A percentile compares a stretch with the other conserved stretches of the same genome.
These are phyloP conservation scores for Apomyelois bistriatella DNA, from an alignment of 2,888 invertebrate species.

Conservation along the genomic window DNA sequence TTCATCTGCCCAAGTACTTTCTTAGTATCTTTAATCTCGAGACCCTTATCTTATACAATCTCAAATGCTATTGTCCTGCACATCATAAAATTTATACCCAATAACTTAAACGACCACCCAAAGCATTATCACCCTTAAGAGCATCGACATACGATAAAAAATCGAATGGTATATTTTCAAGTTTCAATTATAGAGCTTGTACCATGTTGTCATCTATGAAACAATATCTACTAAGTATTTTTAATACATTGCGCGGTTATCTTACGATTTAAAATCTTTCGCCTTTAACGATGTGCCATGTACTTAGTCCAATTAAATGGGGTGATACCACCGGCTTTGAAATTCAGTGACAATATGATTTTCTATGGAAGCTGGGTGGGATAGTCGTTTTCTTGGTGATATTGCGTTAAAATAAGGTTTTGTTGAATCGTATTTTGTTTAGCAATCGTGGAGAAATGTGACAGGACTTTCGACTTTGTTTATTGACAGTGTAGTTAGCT, in stretches of 20 bases:
- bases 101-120: conserved; percentile 7
- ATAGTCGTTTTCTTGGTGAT: background rate
- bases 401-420: background rate
- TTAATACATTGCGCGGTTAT: conserved; percentile 9
- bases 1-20: conserved; percentile 9
- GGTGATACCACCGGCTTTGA: conserved; percentile 1
- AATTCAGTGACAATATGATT: conserved; percentile 9
- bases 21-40: conserved; percentile 14
- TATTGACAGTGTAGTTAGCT: background rate
- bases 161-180: background rate
- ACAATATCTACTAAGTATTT: conserved; percentile 13
- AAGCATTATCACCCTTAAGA: background rate
- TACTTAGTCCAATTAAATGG: conserved; percentile 11
- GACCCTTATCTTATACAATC: conserved; percentile 11
- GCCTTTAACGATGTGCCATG: conserved; percentile 9
- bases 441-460: background rate
- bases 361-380: conserved; percentile 9
- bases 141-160: background rate
- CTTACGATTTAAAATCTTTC: conserved; percentile 6
- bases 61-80: conserved; percentile 21
- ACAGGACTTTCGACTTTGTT: background rate
- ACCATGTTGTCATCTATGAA: conserved; percentile 13
- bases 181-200: conserved; percentile 12
- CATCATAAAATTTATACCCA: conserved; percentile 22
- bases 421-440: background rate